Evolutionary conservation across 1,140 invertebrate genomes (phyloP).

Genomic region (Zophobas morio): DNA sequence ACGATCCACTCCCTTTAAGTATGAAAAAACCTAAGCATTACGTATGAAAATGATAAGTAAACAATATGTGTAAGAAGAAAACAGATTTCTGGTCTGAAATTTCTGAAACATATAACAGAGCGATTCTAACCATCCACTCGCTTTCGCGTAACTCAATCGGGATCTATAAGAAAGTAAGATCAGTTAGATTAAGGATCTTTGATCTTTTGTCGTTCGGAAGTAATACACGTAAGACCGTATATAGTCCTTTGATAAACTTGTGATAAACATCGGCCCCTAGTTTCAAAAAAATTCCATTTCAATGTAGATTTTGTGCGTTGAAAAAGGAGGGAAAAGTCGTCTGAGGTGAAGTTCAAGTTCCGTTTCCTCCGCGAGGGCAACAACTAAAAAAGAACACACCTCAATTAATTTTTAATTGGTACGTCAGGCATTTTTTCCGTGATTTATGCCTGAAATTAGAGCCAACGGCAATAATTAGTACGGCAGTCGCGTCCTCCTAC

Average conservation of each 20-base stretch:
- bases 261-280: conserved; percentile 28
- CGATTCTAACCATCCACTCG: not conserved
- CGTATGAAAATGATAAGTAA: too few species aligned
- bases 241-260: conserved; percentile 26
- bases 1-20: too few species aligned
- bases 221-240: conserved; percentile 30
- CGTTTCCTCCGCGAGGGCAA: not conserved
- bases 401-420: conserved; percentile 38
- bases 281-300: conserved; percentile 37
- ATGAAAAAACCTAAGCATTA: too few species aligned
- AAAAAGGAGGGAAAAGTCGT: not conserved
- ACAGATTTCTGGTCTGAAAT: too few species aligned
- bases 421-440: not conserved
- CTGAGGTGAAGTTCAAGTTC: too few species aligned
- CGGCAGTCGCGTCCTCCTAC: conserved; percentile 23
- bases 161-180: conserved; percentile 27
- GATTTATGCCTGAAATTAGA: conserved; percentile 22
- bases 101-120: not conserved
- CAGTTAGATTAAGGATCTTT: conserved; percentile 35
- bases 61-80: too few species aligned
- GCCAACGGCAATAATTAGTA: conserved; percentile 23
- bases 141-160: conserved; percentile 16
- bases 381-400: not conserved
- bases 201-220: conserved; percentile 38
- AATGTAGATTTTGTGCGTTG: conserved; percentile 14